These are phyloP conservation scores for Drosophila kurseongensis DNA, from an alignment of 1,140 invertebrate species.

Conservation along the genomic window DNA sequence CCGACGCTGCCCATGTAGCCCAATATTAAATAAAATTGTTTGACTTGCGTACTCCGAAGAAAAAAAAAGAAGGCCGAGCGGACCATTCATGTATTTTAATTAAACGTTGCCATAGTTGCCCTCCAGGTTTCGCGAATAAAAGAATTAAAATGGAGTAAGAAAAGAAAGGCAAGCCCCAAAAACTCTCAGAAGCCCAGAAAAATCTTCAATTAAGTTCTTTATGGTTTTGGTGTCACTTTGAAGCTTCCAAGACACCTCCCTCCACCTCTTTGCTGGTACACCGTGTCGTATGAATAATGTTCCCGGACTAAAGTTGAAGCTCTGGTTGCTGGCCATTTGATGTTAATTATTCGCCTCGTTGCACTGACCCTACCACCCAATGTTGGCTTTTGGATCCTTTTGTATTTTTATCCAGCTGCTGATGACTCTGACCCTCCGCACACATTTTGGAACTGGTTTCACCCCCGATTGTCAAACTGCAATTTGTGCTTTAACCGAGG, in stretches of 20 bases:
- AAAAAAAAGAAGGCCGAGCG: not conserved
- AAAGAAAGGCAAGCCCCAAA: slow-evolving; percentile 48
- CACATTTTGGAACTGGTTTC: slow-evolving; percentile 8
- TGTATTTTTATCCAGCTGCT: slow-evolving; percentile 23
- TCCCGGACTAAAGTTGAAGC: slow-evolving; percentile 14
- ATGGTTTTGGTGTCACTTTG: slow-evolving; percentile 34
- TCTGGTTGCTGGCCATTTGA: slow-evolving; percentile 48
- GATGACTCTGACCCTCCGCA: not conserved
- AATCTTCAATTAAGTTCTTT: slow-evolving; percentile 69
- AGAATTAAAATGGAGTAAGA: slow-evolving; percentile 24
- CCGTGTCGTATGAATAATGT: slow-evolving; percentile 50
- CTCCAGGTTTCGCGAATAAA: slow-evolving; percentile 32
- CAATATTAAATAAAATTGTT: slow-evolving; percentile 25
- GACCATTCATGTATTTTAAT: slow-evolving; percentile 58
- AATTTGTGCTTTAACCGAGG: slow-evolving; percentile 37
- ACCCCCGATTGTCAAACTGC: slow-evolving; percentile 11
- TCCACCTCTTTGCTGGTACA: slow-evolving; percentile 8
- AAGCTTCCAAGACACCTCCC: slow-evolving; percentile 14
- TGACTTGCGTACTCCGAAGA: not conserved
- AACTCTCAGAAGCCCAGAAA: slow-evolving; percentile 56
- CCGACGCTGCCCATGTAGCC: slow-evolving; percentile 14
- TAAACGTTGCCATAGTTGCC: slow-evolving; percentile 73
- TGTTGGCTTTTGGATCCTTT: slow-evolving; percentile 28
- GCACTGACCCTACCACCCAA: slow-evolving; percentile 26
- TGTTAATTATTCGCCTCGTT: slow-evolving; percentile 71